Base-by-base conservation (phyloP, 2,797 vertebrate species). In the Manis crassicaudata region DNA sequence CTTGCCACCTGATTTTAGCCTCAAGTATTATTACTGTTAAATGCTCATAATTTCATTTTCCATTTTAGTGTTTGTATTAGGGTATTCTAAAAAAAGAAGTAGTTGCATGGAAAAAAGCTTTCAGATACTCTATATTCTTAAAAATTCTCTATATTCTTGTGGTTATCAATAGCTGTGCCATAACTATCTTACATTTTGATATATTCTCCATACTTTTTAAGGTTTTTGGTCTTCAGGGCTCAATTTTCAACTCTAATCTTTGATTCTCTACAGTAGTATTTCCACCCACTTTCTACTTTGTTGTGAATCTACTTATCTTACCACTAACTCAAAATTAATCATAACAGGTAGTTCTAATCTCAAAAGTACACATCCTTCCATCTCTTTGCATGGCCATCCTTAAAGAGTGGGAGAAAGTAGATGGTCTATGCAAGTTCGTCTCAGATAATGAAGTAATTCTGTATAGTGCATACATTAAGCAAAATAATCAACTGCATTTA, bases 361-460 rank as follows among this genome's bases (percentile, higher is more conserved):
- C 75, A 90, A 72, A 97, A 94, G 93, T 96, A 97, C 97, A 97
- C 85, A 82, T 32, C 56, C 70, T 97, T 97, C 95, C 68, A 87
- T 94, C 82, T 97, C 65, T 94, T 90, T 97, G 65, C 87, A 75
- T 92, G 92, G 62, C 60, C 95, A 29, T 84, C 85, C 67, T 73
- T 72, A 79, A 93, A 27, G 37, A 76, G 70, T 94, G 46, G n/a
- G 21, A 97, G 2, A 12, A 92, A 89, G 43, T 94, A 98, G 92
- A 96, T 96, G 85, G 77, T 87, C 97, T 90, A 72, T 79, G 52
- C 83, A 98, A 93, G 46, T 52, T 96, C 88, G 97, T 97, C 89
- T 91, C 73, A 95, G 62, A 97, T 98, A 97, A 97, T 90, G 86
- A 16, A 2, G 3, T 95, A 72, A 96, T 97, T 97, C 90, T 89